phyloP scores from a whole-genome alignment of 2,113 vertebrate genomes.

The Apteryx owenii region DNA sequence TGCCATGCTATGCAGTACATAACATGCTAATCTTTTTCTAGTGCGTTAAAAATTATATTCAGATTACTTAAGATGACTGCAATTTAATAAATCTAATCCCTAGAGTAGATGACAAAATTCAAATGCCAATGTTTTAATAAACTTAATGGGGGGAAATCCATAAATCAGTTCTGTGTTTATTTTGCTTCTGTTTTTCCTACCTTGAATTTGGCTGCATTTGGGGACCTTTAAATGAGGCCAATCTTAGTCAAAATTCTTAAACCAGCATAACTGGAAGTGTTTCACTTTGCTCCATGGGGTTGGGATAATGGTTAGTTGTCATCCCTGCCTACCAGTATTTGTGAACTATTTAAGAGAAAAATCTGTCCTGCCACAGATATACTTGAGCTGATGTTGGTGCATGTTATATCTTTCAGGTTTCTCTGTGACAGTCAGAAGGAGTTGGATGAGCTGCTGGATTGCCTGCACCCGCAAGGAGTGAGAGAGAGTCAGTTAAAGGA shows the following conservation, averaged over 20 bases:
- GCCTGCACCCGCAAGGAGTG: constrained; percentile 91
- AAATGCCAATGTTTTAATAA: neutral
- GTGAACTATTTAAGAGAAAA: neutral
- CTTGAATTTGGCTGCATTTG: neutral
- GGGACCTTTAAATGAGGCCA: neutral
- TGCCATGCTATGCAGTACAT: neutral
- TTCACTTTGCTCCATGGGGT: neutral
- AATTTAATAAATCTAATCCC: neutral
- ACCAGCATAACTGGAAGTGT: neutral
- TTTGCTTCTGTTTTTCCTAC: neutral
- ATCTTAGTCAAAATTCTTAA: neutral
- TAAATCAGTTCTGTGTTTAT: neutral
- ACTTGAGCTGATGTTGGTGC: neutral
- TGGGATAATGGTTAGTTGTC: neutral
- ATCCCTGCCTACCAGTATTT: neutral
- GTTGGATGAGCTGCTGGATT: constrained; percentile 89
- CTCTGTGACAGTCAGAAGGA: constrained; percentile 90
- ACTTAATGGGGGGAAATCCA: neutral
- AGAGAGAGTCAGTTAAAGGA: constrained; percentile 92
- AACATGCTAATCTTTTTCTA: neutral
- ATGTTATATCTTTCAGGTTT: constrained; percentile 81
- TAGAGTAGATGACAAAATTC: neutral
- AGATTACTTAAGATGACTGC: neutral
- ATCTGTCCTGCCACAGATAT: neutral
- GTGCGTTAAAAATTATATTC: neutral